Evolutionary conservation across 2,888 invertebrate species (phyloP).

Genomic region (Apodemia zela): DNA sequence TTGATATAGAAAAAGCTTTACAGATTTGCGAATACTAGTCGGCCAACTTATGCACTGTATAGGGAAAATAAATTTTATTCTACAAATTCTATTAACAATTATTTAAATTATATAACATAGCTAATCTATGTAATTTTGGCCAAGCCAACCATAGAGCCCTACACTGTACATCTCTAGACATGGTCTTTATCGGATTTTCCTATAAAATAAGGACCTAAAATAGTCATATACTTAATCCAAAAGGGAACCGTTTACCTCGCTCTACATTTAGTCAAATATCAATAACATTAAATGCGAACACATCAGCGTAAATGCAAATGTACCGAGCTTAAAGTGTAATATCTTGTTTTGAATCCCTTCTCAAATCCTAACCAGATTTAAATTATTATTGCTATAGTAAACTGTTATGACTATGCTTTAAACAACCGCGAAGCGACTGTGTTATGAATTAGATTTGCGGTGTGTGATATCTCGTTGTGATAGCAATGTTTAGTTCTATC

Average conservation of each 20-base stretch:
- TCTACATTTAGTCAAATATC: slow-evolving; percentile 50
- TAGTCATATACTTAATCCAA: background rate
- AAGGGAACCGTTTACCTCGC: slow-evolving; percentile 13
- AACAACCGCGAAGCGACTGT: slow-evolving; percentile 59
- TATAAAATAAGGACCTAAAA: background rate
- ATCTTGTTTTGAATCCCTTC: slow-evolving; percentile 56
- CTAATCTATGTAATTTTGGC: too few relatives aligned
- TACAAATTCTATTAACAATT: too few relatives aligned
- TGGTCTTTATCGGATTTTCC: too few relatives aligned
- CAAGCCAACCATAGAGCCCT: too few relatives aligned
- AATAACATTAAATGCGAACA: slow-evolving; percentile 40
- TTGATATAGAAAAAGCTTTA: too few relatives aligned
- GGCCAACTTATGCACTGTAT: too few relatives aligned
- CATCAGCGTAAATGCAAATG: slow-evolving; percentile 52
- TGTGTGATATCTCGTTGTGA: slow-evolving; percentile 49
- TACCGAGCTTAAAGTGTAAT: slow-evolving; percentile 49
- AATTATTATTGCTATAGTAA: slow-evolving; percentile 75
- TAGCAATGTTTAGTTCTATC: slow-evolving; percentile 29
- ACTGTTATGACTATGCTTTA: slow-evolving; percentile 70
- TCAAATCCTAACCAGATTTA: slow-evolving; percentile 55
- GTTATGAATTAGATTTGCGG: slow-evolving; percentile 35
- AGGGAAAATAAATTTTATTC: too few relatives aligned
- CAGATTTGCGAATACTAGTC: too few relatives aligned
- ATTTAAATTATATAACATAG: too few relatives aligned
- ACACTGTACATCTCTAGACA: too few relatives aligned